A percentile compares a stretch with the other conserved stretches of the same genome.
phyloP scores from a whole-genome alignment of 2,888 invertebrate genomes.

The Platycnemis pennipes region DNA sequence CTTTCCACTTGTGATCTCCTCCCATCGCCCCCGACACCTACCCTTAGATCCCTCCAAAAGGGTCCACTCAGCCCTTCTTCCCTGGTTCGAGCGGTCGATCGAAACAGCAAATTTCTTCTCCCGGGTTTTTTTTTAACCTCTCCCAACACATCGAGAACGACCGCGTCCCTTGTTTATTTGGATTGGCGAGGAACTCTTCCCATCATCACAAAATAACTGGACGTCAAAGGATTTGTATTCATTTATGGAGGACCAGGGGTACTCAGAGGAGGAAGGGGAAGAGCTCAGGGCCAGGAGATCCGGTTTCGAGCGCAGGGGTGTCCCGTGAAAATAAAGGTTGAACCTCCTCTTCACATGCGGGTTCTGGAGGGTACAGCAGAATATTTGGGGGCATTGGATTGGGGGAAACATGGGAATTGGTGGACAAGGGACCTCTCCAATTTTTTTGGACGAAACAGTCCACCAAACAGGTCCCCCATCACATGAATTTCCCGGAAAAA shows the following conservation, averaged over 20 bases:
- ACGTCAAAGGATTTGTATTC: slow-evolving; percentile 3
- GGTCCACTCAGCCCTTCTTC: background rate
- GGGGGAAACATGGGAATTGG: background rate
- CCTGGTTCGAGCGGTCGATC: background rate
- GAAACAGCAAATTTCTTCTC: background rate
- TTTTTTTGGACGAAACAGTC: background rate
- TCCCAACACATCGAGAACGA: background rate
- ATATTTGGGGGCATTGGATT: background rate
- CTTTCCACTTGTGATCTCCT: background rate
- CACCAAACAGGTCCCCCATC: background rate
- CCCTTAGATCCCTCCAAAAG: background rate
- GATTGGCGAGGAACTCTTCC: slow-evolving; percentile 2
- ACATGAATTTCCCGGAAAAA: background rate
- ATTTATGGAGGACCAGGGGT: background rate
- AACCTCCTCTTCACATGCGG: background rate
- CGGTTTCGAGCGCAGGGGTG: background rate
- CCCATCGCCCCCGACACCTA: background rate
- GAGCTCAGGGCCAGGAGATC: background rate
- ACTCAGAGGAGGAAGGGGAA: background rate
- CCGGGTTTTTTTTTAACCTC: background rate
- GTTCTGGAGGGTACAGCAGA: background rate
- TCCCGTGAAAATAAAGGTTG: background rate
- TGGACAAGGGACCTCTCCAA: background rate
- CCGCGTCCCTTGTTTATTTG: slow-evolving; percentile 2
- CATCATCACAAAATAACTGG: slow-evolving; percentile 6